phyloP scores from a whole-genome alignment of 2,797 vertebrate species.

The Hydrophis major region DNA sequence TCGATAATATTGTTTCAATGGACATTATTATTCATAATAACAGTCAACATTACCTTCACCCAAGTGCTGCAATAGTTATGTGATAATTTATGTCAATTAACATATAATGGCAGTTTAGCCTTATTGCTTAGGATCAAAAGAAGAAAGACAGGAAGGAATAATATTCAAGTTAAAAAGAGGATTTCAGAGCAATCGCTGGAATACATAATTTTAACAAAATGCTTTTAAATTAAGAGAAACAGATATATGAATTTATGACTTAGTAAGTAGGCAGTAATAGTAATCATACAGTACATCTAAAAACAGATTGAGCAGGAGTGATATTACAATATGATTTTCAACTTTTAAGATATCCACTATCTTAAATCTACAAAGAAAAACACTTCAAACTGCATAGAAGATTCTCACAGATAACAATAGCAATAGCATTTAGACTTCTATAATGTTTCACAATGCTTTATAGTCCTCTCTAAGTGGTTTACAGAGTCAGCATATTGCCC shows the following conservation, averaged over 20 bases:
- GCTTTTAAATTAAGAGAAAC: neutral
- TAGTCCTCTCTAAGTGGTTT: too few relatives aligned
- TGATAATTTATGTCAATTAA: neutral
- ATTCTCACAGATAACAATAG: too few relatives aligned
- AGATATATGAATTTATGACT: neutral
- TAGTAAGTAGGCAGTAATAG: neutral
- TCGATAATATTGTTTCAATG: neutral
- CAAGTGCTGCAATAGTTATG: neutral
- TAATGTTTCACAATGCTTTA: too few relatives aligned
- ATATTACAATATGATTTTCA: neutral
- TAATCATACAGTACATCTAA: neutral
- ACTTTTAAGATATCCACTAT: neutral
- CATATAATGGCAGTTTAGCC: neutral
- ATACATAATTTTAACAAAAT: neutral
- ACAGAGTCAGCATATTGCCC: too few relatives aligned
- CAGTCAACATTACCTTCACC: neutral
- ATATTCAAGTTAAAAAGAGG: neutral
- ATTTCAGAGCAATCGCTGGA: neutral
- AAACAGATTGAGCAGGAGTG: neutral
- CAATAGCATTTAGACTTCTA: too few relatives aligned
- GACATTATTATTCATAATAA: neutral
- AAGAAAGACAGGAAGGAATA: neutral
- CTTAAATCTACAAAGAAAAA: neutral
- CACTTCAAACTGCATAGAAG: neutral
- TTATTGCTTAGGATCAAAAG: neutral